Percentiles rank a stretch among this genome's conserved stretches.
These are phyloP conservation scores for Bellardia pandia DNA, from an alignment of 2,888 invertebrate species.

Conservation along the genomic window DNA sequence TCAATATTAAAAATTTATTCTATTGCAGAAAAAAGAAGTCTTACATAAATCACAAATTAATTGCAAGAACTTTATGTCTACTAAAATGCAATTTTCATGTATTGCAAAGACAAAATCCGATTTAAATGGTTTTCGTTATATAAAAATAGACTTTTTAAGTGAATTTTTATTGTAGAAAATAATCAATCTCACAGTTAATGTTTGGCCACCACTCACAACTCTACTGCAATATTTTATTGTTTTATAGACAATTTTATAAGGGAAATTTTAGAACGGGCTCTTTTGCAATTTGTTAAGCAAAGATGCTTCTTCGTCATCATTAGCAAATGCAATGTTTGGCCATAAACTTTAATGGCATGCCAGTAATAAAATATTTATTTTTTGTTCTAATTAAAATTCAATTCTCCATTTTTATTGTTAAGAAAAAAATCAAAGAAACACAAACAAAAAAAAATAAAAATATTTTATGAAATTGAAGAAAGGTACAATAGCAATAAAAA, in stretches of 20 bases:
- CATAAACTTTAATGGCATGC: constrained; percentile 62
- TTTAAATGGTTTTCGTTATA: not conserved
- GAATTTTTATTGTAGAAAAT: constrained; percentile 28
- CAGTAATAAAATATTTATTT: constrained; percentile 64
- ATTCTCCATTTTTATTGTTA: constrained; percentile 29
- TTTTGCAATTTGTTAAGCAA: not conserved
- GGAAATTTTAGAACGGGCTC: not conserved
- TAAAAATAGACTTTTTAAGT: constrained; percentile 48
- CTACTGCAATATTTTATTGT: constrained; percentile 23
- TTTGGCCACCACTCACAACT: not conserved
- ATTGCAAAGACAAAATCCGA: not conserved
- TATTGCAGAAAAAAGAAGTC: not conserved
- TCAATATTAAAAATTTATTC: not conserved
- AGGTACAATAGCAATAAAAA: constrained; percentile 8
- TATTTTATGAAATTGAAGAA: constrained; percentile 25
- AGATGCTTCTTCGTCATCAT: constrained; percentile 5
- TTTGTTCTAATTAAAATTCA: constrained; percentile 70
- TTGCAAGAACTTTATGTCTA: constrained; percentile 15
- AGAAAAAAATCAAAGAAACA: not conserved
- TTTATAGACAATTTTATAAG: not conserved
- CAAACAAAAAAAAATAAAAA: too few relatives aligned
- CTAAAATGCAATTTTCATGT: constrained; percentile 37
- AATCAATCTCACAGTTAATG: constrained; percentile 53
- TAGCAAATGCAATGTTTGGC: constrained; percentile 42
- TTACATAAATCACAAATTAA: constrained; percentile 50